Evolutionary conservation across 2,888 invertebrate species (phyloP), one percentile per base, ranked within the genome.

Genomic region (Zaprionus bogoriensis): DNA sequence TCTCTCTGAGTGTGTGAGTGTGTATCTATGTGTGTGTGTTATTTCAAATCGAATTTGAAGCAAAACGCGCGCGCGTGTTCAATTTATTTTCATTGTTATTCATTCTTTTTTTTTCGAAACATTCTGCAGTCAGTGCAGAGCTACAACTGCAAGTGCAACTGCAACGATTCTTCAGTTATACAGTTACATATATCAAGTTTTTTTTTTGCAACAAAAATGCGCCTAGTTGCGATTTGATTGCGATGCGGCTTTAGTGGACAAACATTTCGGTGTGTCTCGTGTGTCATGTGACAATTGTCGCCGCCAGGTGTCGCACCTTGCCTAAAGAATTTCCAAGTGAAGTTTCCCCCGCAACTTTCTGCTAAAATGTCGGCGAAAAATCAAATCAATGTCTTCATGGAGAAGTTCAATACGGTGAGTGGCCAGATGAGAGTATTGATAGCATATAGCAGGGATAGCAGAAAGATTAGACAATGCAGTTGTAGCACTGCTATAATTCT

Each of bases 391-490:
- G 94, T 94, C 87, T 92, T 95, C 88, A 93, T 95, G 92, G 94
- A 94, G 90, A 95, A 95, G 92, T 93, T 95, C 88, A 94, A 94
- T 92, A 93, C 94, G 94, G 94, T 94, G 91, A 92, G 94, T 93
- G 32, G 23, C 7, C 42, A 23, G 39, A 10, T 17, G 12, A 39
- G 4, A 12, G 10, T n/a, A n/a, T n/a, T n/a, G n/a, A n/a, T n/a
- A n/a, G n/a, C n/a, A n/a, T n/a, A n/a, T n/a, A n/a, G n/a, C n/a
- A n/a, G n/a, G n/a, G n/a, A n/a, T n/a, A n/a, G n/a, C n/a, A n/a
- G n/a, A n/a, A n/a, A n/a, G n/a, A n/a, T n/a, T n/a, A n/a, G n/a
- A n/a, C n/a, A n/a, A n/a, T n/a, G n/a, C n/a, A n/a, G n/a, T n/a
- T n/a, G n/a, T n/a, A n/a, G n/a, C n/a, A n/a, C n/a, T n/a, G n/a